Base-by-base conservation (phyloP, 2,888 invertebrate species). In the Pollenia angustigena region DNA sequence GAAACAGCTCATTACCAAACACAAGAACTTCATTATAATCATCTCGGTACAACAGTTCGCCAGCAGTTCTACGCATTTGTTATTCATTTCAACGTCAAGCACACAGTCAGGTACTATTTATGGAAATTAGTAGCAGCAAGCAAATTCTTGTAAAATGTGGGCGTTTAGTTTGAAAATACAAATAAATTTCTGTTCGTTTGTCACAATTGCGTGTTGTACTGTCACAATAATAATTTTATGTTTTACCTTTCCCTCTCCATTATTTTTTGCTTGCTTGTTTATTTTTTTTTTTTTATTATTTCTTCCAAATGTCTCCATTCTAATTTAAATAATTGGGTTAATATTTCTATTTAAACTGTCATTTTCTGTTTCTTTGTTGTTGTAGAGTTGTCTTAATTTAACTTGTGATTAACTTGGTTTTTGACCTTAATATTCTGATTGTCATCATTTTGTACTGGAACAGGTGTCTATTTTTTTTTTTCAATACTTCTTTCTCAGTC, bases 371-470 rank as follows among this genome's bases (percentile, higher is more conserved):
- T 58, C 56, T 48, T 71, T 78, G 23, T 32, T 23, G n/a, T 44
- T n/a, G 4, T 14, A 14, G 10, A 14, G 9, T 42, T 74, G 11
- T 14, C 18, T 54, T 16, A 12, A n/a, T 44, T 14, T 44, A 32
- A 32, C 32, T 58, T 52, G 18, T 58, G 56, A 56, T 72, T 75
- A 48, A 62, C 54, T 71, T 71, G 40, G 52, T 46, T 40, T 62
- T 62, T 80, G 79, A 75, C 79, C 79, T 85, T 62, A 84, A 74
- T 81, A 46, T 32, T 64, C 3, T 56, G 11, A 46, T 81, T 83
- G 54, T 40, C 40, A 78, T 40, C 40, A 78, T 71, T 42, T 74
- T 32, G 23, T 69, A 52, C 40, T 64, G 44, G 42, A 52, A 72
- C 78, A 84, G 79, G 64, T 83, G 78, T 16, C 56, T 69, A 14